Evolutionary conservation across 1,140 invertebrate genomes (phyloP), one percentile per base, ranked within the genome.

Genomic region (Dreissena rostriformis): DNA sequence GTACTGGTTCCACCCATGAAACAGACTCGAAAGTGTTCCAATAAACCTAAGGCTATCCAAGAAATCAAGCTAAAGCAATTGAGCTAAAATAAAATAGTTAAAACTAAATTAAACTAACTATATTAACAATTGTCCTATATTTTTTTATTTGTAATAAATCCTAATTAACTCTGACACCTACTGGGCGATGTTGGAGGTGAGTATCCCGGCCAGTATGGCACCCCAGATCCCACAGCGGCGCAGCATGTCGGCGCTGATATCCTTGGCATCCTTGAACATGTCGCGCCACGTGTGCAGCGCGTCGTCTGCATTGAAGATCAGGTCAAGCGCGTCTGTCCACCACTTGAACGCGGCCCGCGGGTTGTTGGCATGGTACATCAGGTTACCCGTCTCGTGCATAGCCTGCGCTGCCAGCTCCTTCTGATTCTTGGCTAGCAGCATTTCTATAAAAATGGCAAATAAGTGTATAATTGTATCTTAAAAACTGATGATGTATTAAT

Each of bases 211-310:
- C 12, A 93, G 72, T 8, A 94, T 51, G 88, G 92, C 93, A 7
- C 92, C 93, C 92, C 93, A 93, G 29, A 94, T 84, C 17, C 93
- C 93, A 90, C 92, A 94, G 66, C 89, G 85, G 68, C 91, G 67
- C 53, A 93, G 83, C 28, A 94, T 85, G 24, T 88, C 79, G 6
- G 68, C 22, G 70, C 90, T 90, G 55, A 91, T 87, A 70, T 92
- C 91, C 28, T 75, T 79, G 6, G 61, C 76, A 14, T 88, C 81
- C 19, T 84, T 83, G 0, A 90, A 70, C 51, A 85, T 24, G 0
- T 78, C 28, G 11, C 90, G 86, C 93, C 93, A 93, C 1, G 81
- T 84, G 49, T 88, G 88, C 8, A 93, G 71, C 17, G 88, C 84
- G 77, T 93, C 88, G 19, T 82, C 85, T 19, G 79, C 86, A 72